Evolutionary conservation across 2,113 vertebrate species (phyloP).

Genomic region (Anser cygnoides): DNA sequence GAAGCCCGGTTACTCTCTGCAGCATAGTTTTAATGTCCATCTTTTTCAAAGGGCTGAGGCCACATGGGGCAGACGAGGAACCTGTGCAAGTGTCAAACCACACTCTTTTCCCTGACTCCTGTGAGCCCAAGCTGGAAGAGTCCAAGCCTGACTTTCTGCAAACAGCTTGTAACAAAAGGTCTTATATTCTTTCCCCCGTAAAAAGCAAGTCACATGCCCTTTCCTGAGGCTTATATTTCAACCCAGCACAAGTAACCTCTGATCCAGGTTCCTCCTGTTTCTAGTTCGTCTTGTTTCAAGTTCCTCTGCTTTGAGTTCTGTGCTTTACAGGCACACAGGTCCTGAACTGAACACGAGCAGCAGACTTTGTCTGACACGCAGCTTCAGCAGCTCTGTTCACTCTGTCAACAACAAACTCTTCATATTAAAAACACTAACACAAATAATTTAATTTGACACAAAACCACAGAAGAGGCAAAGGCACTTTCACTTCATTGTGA

Average conservation of each 20-base stretch:
- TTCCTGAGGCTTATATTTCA: not conserved
- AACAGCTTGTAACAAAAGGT: not conserved
- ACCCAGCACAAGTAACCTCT: not conserved
- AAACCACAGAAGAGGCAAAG: not conserved
- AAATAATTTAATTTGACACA: not conserved
- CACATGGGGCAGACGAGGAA: not conserved
- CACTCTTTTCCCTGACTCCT: not conserved
- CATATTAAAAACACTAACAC: not conserved
- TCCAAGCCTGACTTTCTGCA: not conserved
- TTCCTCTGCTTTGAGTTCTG: not conserved
- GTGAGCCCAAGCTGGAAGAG: not conserved
- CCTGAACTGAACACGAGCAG: not conserved
- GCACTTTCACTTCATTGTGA: not conserved
- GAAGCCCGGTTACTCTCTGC: not conserved
- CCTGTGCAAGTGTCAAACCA: not conserved
- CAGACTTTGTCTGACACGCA: not conserved
- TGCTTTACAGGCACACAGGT: not conserved
- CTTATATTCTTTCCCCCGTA: not conserved
- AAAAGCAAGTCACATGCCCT: conserved; percentile 5
- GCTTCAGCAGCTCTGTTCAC: not conserved
- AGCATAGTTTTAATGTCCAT: not conserved
- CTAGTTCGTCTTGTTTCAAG: not conserved
- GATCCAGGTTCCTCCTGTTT: not conserved
- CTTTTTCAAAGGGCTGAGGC: not conserved
- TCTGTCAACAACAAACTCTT: not conserved